These are phyloP conservation scores for Electrophaes corylata DNA, from an alignment of 2,888 invertebrate genomes.

Conservation along the genomic window DNA sequence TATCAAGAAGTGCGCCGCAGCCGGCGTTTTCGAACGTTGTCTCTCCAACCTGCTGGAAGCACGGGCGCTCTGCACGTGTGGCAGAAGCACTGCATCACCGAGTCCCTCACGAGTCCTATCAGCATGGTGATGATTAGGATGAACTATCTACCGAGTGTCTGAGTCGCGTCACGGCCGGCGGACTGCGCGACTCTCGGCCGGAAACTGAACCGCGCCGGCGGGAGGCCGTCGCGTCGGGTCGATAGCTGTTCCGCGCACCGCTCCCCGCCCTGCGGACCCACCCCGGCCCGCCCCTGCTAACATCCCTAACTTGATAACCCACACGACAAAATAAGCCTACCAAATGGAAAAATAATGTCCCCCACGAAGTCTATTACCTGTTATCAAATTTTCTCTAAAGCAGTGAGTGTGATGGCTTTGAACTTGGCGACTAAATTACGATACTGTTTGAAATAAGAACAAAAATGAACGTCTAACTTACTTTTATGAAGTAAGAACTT, in stretches of 20 bases:
- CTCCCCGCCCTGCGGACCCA: constrained; percentile 76
- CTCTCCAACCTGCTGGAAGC: constrained; percentile 88
- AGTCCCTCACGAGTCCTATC: constrained; percentile 95
- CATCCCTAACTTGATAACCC: constrained; percentile 81
- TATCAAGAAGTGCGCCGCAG: constrained; percentile 32
- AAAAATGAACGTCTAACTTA: not conserved
- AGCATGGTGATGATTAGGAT: constrained; percentile 87
- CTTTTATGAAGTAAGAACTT: not conserved
- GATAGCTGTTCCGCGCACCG: constrained; percentile 75
- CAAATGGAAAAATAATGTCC: constrained; percentile 82
- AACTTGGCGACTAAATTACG: not conserved
- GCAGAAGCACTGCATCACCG: constrained; percentile 97
- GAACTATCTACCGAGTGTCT: constrained; percentile 78
- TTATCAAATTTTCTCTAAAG: constrained; percentile 48
- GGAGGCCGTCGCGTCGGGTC: constrained; percentile 83
- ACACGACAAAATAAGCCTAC: constrained; percentile 81
- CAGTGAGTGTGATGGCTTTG: constrained; percentile 13
- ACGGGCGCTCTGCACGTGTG: constrained; percentile 95
- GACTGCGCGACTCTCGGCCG: constrained; percentile 86
- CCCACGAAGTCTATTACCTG: constrained; percentile 65
- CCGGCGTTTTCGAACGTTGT: constrained; percentile 20
- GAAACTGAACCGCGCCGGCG: constrained; percentile 82
- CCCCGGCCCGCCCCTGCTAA: constrained; percentile 69
- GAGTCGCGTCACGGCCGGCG: constrained; percentile 83
- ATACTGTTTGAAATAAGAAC: not conserved